Base-by-base conservation (phyloP, 2,797 vertebrate genomes). In the Betta splendens region DNA sequence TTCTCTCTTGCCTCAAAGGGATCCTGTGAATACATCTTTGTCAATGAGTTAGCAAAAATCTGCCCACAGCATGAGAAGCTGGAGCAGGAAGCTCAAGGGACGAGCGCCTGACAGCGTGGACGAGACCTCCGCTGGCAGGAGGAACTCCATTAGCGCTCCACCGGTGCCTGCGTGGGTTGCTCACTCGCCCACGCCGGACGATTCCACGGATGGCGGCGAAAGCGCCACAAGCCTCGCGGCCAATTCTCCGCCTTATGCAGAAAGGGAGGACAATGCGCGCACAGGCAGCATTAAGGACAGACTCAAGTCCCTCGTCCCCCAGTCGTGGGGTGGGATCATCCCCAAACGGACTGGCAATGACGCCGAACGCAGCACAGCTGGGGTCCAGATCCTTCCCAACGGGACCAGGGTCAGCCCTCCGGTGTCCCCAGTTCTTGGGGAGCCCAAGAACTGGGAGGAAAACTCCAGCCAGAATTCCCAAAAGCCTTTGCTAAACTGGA, bases 341-440 rank as follows among this genome's bases (percentile, higher is more conserved):
- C 67, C 65, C 17, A 88, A 77, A 46, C 35, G 50, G 74, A 63
- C 28, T 7, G 61, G 38, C 35, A 42, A 66, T 13, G 52, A 31
- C 4, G 58, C 55, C 37, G 80, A 86, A 20, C 46, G 32, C 38
- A 54, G 40, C 47, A 61, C 40, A 20, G 69, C 17, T 1, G 43
- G 39, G 17, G 60, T 89, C 44, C 51, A 79, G 47, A 88, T 86
- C 52, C 67, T 88, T 11, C 89, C 88, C 3, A 87, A 91, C n/a
- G 89, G 85, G 15, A 87, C 80, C 35, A 74, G 75, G 32, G 72
- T 84, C 49, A 92, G 92, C 25, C 91, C 90, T 1, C 92, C 91
- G 1, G 83, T 88, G 87, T 51, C 92, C 91, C 0, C n/a, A 20
- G 43, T 7, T n/a, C n/a, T n/a, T n/a, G n/a, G n/a, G n/a, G 85